These are phyloP conservation scores for Meloidogyne floridensis DNA, from an alignment of 1,140 invertebrate species.

Conservation along the genomic window DNA sequence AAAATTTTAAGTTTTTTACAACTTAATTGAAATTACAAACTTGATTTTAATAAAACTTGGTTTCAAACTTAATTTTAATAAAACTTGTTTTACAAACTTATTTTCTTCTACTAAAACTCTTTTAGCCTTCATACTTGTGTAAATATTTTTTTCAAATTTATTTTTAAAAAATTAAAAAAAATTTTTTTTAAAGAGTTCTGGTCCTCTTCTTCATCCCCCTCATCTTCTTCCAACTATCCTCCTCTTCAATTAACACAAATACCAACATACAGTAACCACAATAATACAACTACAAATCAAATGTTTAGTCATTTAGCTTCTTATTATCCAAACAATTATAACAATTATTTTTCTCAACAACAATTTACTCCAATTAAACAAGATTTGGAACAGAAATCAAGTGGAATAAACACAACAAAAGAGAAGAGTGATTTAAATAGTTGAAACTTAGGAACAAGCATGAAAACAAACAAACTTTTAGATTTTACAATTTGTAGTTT, in stretches of 20 bases:
- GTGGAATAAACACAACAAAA: constrained; percentile 2
- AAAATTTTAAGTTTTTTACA: too few species aligned
- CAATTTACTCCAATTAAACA: neutral
- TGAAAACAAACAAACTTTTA: neutral
- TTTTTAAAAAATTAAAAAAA: too few species aligned
- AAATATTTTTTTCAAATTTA: too few species aligned
- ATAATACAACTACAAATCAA: neutral
- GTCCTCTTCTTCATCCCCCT: neutral
- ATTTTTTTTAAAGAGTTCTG: neutral
- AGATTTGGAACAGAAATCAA: constrained; percentile 9
- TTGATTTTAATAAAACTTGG: neutral
- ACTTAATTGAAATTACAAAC: too few species aligned
- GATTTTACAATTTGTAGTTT: neutral
- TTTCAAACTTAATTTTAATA: neutral
- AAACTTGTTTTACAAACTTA: constrained; percentile 6
- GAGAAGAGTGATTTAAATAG: neutral
- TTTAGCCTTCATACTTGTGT: too few species aligned
- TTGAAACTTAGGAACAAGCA: neutral
- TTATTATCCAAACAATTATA: constrained; percentile 26
- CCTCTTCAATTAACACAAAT: neutral
- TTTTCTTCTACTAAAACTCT: too few species aligned
- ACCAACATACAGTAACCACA: neutral
- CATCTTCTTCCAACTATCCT: neutral
- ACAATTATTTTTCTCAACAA: constrained; percentile 10
- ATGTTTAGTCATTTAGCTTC: constrained; percentile 7